These are phyloP conservation scores for Peromyscus leucopus DNA, from an alignment of 2,113 vertebrate species.

Conservation along the genomic window DNA sequence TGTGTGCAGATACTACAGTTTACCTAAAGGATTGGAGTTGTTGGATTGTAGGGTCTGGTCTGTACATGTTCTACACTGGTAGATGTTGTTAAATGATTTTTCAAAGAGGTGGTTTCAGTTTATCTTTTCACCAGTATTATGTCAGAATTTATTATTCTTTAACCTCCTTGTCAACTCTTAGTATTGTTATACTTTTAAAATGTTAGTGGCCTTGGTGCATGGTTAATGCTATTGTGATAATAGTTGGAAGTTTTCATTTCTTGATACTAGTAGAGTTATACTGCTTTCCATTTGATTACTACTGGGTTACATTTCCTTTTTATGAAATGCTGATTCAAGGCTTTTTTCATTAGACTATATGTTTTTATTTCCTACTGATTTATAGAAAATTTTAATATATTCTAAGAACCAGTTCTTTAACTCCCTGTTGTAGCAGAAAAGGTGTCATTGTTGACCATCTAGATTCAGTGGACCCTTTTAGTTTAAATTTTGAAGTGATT, in stretches of 20 bases:
- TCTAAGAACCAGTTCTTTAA: not conserved
- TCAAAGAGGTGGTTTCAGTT: not conserved
- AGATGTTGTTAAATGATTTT: slow-evolving; percentile 57
- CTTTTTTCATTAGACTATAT: not conserved
- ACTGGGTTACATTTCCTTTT: slow-evolving; percentile 18
- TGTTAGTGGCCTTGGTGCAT: not conserved
- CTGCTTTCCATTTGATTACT: slow-evolving; percentile 40
- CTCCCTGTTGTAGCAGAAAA: not conserved
- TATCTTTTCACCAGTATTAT: not conserved
- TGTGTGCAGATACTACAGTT: not conserved
- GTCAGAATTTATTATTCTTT: not conserved
- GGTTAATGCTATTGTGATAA: not conserved
- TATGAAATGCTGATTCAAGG: slow-evolving; percentile 27
- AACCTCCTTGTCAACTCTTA: not conserved
- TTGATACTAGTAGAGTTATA: not conserved
- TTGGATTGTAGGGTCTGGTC: not conserved
- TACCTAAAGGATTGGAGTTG: slow-evolving; percentile 45
- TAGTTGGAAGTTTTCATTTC: slow-evolving; percentile 47
- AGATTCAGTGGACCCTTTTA: not conserved
- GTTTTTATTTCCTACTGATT: slow-evolving; percentile 1
- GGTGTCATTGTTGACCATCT: not conserved
- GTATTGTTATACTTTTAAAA: slow-evolving; percentile 37
- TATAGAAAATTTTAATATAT: not conserved
- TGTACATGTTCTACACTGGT: not conserved
- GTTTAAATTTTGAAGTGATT: slow-evolving; percentile 47